phyloP scores from a whole-genome alignment of 2,888 invertebrate species.

The Hesperia comma region DNA sequence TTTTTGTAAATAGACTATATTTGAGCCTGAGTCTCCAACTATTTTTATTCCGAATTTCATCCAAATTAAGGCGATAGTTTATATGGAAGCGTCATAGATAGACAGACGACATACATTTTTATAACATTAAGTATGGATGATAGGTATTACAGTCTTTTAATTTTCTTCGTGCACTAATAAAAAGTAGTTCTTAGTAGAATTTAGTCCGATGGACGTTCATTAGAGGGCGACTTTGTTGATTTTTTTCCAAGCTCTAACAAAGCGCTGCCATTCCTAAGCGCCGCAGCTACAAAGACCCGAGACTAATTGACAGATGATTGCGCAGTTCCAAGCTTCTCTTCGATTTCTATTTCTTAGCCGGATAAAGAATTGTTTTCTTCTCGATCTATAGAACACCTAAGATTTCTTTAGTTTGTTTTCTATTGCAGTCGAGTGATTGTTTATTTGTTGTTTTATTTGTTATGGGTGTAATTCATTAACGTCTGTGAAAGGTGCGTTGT shows the following conservation, averaged over 20 bases:
- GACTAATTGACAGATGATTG: constrained; percentile 34
- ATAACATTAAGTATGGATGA: too few relatives aligned
- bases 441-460: neutral
- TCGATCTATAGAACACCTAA: neutral
- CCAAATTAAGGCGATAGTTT: too few relatives aligned
- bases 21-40: too few relatives aligned
- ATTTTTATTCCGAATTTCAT: too few relatives aligned
- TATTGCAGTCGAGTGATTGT: neutral
- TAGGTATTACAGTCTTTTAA: neutral
- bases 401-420: neutral
- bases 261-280: constrained; percentile 22
- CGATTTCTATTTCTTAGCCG: constrained; percentile 22
- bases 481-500: neutral
- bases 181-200: constrained; percentile 11
- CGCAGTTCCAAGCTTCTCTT: constrained; percentile 1
- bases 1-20: too few relatives aligned
- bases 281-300: constrained; percentile 20
- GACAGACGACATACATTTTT: too few relatives aligned
- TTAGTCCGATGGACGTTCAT: constrained; percentile 6
- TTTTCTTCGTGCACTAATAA: neutral
- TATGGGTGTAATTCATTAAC: neutral
- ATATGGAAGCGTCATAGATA: too few relatives aligned
- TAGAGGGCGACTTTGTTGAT: constrained; percentile 23
- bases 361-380: constrained; percentile 5
- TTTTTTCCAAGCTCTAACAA: constrained; percentile 21